Evolutionary conservation across 2,113 vertebrate species (phyloP), one percentile per base, ranked within the genome.

Genomic region (Cyphomyrus discorhynchus): DNA sequence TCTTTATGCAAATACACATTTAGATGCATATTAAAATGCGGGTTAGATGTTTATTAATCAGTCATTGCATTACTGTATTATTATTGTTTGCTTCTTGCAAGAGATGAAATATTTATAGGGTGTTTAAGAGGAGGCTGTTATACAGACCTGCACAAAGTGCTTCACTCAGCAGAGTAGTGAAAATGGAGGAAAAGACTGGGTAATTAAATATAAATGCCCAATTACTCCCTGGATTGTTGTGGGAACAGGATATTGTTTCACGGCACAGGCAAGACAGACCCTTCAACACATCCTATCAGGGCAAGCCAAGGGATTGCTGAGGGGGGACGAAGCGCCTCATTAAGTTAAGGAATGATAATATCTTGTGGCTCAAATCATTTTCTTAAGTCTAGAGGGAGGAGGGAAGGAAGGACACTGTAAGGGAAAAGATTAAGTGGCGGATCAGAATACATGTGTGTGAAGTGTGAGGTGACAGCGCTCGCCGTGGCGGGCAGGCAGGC

Each of bases 181-280:
- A 19, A 86, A 91, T 90, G 70, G 50, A 66, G 83, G 88, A 88
- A 91, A 89, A 31, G 42, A 91, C 90, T 89, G 90, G 92, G 93
- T 95, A 94, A 95, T 95, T 92, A 96, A 96, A 95, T 95, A 96
- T 96, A 95, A 94, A 95, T 95, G 95, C 92, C 91, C 93, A 95
- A 95, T 95, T 96, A 95, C 93, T 92, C 89, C 90, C 86, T 92
- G 91, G 94, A 94, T 94, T 90, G 91, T 91, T 90, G 92, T 92
- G 92, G 93, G 92, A 92, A 92, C 88, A 90, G 93, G 93, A 94
- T 94, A 93, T 90, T 92, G 93, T 94, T 93, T 88, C 93, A 92
- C 91, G 49, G 47, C 91, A 93, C 92, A 94, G 91, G 94, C 92
- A 92, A 94, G 92, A 93, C 86, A 88, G 66, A 46, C 66, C 62